Evolutionary conservation across 1,140 invertebrate species (phyloP).

Genomic region (Pachyrhynchus sulphureomaculatus): DNA sequence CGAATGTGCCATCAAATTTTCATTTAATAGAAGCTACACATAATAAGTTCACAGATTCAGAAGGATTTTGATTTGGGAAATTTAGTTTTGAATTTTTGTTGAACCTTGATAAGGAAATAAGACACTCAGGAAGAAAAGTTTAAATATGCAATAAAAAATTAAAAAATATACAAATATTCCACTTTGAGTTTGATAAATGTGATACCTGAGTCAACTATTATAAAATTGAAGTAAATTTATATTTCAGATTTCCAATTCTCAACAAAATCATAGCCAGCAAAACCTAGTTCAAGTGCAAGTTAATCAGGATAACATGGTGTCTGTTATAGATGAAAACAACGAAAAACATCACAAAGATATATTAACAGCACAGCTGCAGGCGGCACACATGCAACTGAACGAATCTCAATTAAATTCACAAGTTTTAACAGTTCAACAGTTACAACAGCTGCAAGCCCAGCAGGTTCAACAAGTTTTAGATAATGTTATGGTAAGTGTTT

Average conservation of each 20-base stretch:
- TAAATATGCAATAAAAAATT: too few species aligned
- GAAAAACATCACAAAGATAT: constrained; percentile 47
- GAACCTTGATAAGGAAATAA: too few species aligned
- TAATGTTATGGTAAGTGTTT: constrained; percentile 42
- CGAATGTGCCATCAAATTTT: too few species aligned
- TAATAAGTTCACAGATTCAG: too few species aligned
- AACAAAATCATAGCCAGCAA: constrained; percentile 40
- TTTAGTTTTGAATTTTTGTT: too few species aligned
- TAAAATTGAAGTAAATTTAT: too few species aligned
- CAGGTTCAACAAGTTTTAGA: constrained; percentile 50
- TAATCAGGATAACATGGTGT: constrained; percentile 50
- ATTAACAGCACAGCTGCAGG: constrained; percentile 42
- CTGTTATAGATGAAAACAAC: constrained; percentile 50
- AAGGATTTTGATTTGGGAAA: too few species aligned
- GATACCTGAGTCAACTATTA: too few species aligned
- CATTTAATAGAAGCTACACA: too few species aligned
- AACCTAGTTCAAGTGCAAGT: constrained; percentile 52
- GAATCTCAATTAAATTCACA: constrained; percentile 47
- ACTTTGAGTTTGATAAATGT: too few species aligned
- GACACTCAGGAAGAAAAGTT: too few species aligned
- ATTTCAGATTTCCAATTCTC: constrained; percentile 52
- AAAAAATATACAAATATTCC: too few species aligned
- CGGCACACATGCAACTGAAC: constrained; percentile 47
- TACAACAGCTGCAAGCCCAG: constrained; percentile 50
- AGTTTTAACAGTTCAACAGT: constrained; percentile 46